Base-by-base conservation (phyloP, 2,797 vertebrate species). In the Loriculus beryllinus region DNA sequence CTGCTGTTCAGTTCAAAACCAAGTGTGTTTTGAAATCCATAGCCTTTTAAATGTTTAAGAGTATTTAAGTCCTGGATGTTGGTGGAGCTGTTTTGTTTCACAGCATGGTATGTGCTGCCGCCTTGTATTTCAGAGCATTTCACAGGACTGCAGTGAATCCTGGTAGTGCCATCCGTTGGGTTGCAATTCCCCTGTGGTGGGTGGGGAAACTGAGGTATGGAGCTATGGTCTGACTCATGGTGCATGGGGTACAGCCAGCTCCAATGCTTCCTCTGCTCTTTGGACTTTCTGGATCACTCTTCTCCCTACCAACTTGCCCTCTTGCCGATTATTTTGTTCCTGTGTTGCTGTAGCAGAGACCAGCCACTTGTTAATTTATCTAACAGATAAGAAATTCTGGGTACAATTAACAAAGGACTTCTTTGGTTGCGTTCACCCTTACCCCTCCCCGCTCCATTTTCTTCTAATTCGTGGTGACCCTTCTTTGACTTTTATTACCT, bases 401-500 rank as follows among this genome's bases (percentile, higher is more conserved):
- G 5, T 78, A 6, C 51, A 35, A 81, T 70, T 90, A 79, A 81
- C 52, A 69, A 92, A 82, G 91, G 54, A 60, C 37, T 60, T 63
- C 80, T 90, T 92, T 88, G 82, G 70, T 74, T 26, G 12, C 11
- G 2, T 65, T 75, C 13, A 4, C 31, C 35, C 49, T 74, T 59
- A 11, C 31, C 42, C 14, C 67, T 43, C 19, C 33, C 52, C 4
- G 4, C 54, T 3, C 2, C 47, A 8, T 80, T 90, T 89, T 65
- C 62, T 76, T 72, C 56, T 86, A 28, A 76, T 92, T 92, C 75
- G 63, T 60, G 9, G 29, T 92, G 93, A 96, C 87, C 92, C 74
- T 86, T 56, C 74, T 77, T 79, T 96, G 82, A 74, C 89, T 94
- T 90, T n/a, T 86, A 71, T 76, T 95, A 93, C 88, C 88, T 90